Percentiles rank a stretch among this genome's conserved stretches.
Conservation (phyloP, 2,797 vertebrate species). For the Girardinus metallicus region DNA sequence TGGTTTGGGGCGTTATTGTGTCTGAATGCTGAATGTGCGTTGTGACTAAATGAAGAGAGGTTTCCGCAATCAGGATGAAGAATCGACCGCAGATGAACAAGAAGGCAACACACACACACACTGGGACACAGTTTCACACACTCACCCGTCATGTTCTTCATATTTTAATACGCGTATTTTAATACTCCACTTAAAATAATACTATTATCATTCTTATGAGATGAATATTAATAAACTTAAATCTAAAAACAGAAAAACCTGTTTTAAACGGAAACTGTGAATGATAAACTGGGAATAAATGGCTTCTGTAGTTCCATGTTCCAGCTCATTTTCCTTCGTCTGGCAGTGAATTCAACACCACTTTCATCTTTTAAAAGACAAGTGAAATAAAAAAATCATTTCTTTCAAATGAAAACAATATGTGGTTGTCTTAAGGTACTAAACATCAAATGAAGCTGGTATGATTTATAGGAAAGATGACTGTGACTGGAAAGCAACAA, state of each 20-base stretch:
- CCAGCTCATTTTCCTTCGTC: not conserved
- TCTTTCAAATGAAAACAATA: not conserved
- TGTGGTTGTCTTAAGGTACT: conserved; percentile 20
- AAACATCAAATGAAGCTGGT: conserved; percentile 32
- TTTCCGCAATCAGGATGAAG: conserved; percentile 34
- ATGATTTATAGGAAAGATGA: conserved; percentile 55
- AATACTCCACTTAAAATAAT: not conserved
- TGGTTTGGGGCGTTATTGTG: not conserved
- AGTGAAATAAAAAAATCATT: not conserved
- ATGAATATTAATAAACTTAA: not conserved
- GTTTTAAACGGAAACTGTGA: not conserved
- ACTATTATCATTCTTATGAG: not conserved
- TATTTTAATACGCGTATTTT: not conserved
- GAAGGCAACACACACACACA: not conserved
- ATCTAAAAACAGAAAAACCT: not conserved
- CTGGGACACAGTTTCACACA: not conserved
- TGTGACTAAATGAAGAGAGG: conserved; percentile 22
- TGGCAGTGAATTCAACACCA: not conserved
- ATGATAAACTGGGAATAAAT: not conserved
- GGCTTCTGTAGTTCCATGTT: not conserved
- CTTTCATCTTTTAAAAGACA: not conserved
- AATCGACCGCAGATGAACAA: conserved; percentile 27
- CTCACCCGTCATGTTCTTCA: not conserved
- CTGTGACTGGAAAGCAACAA: conserved; percentile 58
- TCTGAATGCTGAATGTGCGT: conserved; percentile 13